Percentiles rank a stretch among this genome's conserved stretches.
Evolutionary conservation across 1,140 invertebrate species (phyloP).

Genomic region (Diuraphis noxia): DNA sequence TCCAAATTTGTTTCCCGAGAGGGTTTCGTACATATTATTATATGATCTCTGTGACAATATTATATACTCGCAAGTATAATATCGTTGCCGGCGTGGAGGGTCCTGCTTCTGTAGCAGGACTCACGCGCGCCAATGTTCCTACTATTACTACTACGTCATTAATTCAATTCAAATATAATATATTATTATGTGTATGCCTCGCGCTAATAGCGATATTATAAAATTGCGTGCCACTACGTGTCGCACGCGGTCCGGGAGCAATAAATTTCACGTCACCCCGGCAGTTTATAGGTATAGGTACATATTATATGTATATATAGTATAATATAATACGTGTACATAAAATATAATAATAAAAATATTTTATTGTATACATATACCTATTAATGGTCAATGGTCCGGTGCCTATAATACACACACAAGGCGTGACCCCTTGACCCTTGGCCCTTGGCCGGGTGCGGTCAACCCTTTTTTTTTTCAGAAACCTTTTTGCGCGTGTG

Average conservation of each 20-base stretch:
- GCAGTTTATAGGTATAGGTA: not conserved
- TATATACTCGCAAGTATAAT: not conserved
- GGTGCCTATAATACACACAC: not conserved
- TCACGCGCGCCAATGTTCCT: not conserved
- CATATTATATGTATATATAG: no score
- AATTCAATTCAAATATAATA: conserved; percentile 23
- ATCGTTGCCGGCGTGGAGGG: not conserved
- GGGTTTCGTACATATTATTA: not conserved
- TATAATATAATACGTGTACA: not conserved
- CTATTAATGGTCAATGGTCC: conserved; percentile 33
- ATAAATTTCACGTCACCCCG: conserved; percentile 20
- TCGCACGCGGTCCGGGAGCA: not conserved
- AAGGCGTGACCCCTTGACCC: conserved; percentile 35
- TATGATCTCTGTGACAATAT: conserved; percentile 9
- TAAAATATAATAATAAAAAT: not conserved
- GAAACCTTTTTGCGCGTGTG: conserved; percentile 6
- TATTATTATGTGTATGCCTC: not conserved
- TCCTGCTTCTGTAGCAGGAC: not conserved
- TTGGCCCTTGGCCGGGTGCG: conserved; percentile 26
- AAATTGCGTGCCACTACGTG: conserved; percentile 33
- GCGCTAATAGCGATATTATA: conserved; percentile 51
- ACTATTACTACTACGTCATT: conserved; percentile 6
- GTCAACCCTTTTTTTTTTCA: conserved; percentile 35
- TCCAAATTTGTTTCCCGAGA: not conserved
- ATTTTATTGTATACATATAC: not conserved